Conservation (phyloP, 2,888 invertebrate species). For the Busseola fusca region DNA sequence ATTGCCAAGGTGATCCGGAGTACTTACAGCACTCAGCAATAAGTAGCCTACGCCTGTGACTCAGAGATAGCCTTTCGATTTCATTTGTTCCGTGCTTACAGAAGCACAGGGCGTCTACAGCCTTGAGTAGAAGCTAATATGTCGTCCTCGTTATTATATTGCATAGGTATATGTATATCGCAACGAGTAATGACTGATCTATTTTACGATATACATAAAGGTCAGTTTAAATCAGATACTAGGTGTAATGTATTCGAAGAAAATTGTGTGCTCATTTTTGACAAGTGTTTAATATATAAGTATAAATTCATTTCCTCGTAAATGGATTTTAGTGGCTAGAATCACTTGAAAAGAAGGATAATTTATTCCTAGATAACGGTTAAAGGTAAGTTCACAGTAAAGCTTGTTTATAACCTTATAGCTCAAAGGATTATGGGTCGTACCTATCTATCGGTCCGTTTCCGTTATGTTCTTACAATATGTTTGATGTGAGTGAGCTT, state of each 20-base stretch:
- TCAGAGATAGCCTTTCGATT: constrained; percentile 87
- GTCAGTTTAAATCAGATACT: constrained; percentile 44
- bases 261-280: constrained; percentile 26
- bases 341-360: background rate
- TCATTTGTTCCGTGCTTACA: constrained; percentile 79
- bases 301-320: background rate
- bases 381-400: constrained; percentile 9
- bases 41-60: constrained; percentile 76
- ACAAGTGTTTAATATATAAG: constrained; percentile 11
- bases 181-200: constrained; percentile 41
- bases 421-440: background rate
- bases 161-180: constrained; percentile 38
- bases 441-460: background rate
- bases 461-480: background rate
- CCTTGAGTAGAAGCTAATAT: constrained; percentile 72
- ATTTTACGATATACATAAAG: constrained; percentile 49
- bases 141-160: constrained; percentile 56
- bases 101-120: constrained; percentile 69
- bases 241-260: constrained; percentile 19
- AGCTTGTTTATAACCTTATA: background rate
- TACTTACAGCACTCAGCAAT: constrained; percentile 56
- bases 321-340: background rate
- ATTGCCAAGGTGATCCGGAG: constrained; percentile 85
- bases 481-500: background rate
- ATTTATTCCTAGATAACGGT: background rate